Percentiles rank a stretch among this genome's conserved stretches.
These are phyloP conservation scores for Cyprinodon diabolis DNA, from an alignment of 2,797 vertebrate genomes.

Conservation along the genomic window DNA sequence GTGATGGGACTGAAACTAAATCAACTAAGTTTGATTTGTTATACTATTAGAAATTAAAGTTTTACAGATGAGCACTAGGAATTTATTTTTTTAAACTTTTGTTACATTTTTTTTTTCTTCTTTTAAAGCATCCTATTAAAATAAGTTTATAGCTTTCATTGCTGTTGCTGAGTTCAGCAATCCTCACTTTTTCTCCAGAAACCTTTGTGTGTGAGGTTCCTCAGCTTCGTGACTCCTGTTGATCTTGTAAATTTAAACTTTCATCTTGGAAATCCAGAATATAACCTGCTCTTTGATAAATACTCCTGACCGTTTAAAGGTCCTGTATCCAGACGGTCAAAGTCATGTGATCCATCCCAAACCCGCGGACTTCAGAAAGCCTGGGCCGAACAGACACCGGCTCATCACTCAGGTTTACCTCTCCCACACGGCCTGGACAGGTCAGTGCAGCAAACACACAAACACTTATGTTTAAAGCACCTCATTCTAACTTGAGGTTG, in stretches of 20 bases:
- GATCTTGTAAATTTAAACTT: not conserved
- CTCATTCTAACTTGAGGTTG: not conserved
- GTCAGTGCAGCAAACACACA: slow-evolving; percentile 61
- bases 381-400: slow-evolving; percentile 88
- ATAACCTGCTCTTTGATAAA: too few species aligned
- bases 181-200: too few species aligned
- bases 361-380: slow-evolving; percentile 93
- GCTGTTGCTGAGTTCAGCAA: not conserved
- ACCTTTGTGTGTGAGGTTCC: too few species aligned
- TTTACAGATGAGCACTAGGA: too few species aligned
- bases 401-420: slow-evolving; percentile 98
- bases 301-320: slow-evolving; percentile 69
- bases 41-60: not conserved
- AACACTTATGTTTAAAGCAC: not conserved
- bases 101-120: too few species aligned
- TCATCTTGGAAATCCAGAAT: too few species aligned
- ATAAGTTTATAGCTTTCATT: not conserved
- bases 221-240: too few species aligned
- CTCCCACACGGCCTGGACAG: slow-evolving; percentile 96
- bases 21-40: not conserved
- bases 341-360: slow-evolving; percentile 95
- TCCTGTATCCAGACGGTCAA: slow-evolving; percentile 95
- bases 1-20: not conserved
- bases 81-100: too few species aligned
- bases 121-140: not conserved